Base-by-base conservation (phyloP, 2,888 invertebrate genomes). In the Stegophylla sp. region DNA sequence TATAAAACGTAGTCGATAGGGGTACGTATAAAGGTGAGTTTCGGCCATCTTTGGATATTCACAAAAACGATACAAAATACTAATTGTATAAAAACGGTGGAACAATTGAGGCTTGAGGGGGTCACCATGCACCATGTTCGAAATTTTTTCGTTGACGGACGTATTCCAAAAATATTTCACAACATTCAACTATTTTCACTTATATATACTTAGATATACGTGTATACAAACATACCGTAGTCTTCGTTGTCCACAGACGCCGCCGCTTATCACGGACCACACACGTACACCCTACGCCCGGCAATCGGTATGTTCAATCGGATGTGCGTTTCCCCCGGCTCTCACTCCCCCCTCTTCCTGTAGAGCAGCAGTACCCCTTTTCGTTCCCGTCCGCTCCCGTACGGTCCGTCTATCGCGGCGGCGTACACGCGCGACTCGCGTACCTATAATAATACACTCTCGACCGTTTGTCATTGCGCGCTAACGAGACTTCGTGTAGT, bases 401-500 rank as follows among this genome's bases (percentile, higher is more conserved):
- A 28, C 17, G n/a, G 56, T 23, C 34, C 34, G 34, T 34, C 34
- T 34, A 34, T 34, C 34, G 34, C 34, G 34, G 34, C 7, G 34
- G 34, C 34, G 3, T 34, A 7, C 7, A 7, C 7, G 34, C 7
- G 34, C 7, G 7, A 34, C 34, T 28, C 2, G n/a, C 3, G 20
- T 61, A n/a, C n/a, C 26, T 61, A 61, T 1, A 20, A 9, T 20
- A 13, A 28, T 4, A 48, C 26, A 34, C 20, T 7, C n/a, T 28
- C 53, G 67, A 77, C 77, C 59, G 75, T 79, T 48, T 71, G 71
- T 79, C 79, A 61, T 71, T 71, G 61, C 41, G 48, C 79, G 79
- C 79, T 79, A 79, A 79, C 79, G 71, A 79, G 79, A 71, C 69
- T 71, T 71, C 79, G 79, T 79, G 79, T 71, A 79, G 51, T 79